Evolutionary conservation across 2,113 vertebrate genomes (phyloP), one percentile per base, ranked within the genome.

Genomic region (Puntigrus tetrazona): DNA sequence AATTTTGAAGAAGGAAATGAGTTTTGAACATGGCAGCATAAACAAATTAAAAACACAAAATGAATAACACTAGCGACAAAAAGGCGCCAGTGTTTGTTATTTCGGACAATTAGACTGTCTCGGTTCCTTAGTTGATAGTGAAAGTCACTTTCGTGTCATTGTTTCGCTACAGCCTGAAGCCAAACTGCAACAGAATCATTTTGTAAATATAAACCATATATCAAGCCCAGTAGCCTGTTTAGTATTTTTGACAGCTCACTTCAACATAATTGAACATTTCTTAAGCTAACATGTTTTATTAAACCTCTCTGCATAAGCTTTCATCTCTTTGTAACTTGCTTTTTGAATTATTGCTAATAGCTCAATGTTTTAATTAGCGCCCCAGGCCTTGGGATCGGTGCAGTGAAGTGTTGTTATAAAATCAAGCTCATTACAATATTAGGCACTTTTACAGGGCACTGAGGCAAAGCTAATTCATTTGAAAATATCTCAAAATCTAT

Each of bases 401-500:
- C 82, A 69, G 65, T 86, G 29, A 87, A 77, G 31, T 77, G 81
- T 82, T 84, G 75, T 73, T 85, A 74, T 78, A 77, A 82, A 77
- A 63, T 70, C 83, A 89, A 77, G 75, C 84, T 89, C 79, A 89
- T 89, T 89, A 87, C 78, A 83, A 83, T 81, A 78, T 38, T 69
- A 79, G 52, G 34, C 47, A 52, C 38, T 84, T 88, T 74, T 31
- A 81, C 65, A 41, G n/a, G 77, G 63, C 84, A 84, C 84, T 88
- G 47, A 79, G 52, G 88, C 86, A 88, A 86, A 83, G 86, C 78
- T 82, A 87, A 89, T 74, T 84, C 29, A 83, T 65, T 81, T 47
- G 63, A 67, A 91, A 87, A 85, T 86, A 91, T 87, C 81, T 87
- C 2, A 27, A 81, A 59, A 81, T 78, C 50, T 67, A 80, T 89